These are phyloP conservation scores for Notechis scutatus DNA, from an alignment of 2,113 vertebrate species.

Conservation along the genomic window DNA sequence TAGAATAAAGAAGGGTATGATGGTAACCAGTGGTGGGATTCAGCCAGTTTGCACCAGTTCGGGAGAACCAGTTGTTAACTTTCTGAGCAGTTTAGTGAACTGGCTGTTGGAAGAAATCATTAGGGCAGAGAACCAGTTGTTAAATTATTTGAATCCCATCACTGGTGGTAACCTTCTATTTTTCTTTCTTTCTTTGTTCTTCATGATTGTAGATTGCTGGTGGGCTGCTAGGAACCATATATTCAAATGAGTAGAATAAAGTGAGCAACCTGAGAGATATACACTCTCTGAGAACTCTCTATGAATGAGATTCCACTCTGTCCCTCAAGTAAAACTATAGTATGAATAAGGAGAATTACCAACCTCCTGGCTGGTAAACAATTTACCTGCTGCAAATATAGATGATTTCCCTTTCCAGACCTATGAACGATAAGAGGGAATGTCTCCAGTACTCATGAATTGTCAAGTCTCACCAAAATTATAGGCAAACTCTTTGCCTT, in stretches of 20 bases:
- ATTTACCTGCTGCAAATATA: background rate
- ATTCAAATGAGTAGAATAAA: background rate
- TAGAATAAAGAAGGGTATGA: background rate
- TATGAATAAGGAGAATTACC: background rate
- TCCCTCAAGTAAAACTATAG: background rate
- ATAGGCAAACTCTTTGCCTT: background rate
- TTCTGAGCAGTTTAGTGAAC: too few species aligned
- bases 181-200: slow-evolving; percentile 1
- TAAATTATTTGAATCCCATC: too few species aligned
- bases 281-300: background rate
- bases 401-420: background rate
- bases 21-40: background rate
- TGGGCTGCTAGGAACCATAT: background rate
- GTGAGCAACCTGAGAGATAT: background rate
- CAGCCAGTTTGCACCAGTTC: too few species aligned
- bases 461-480: background rate
- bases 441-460: background rate
- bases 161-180: background rate
- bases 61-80: too few species aligned
- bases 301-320: background rate
- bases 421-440: background rate
- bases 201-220: background rate
- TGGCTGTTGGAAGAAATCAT: too few species aligned
- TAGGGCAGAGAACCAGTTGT: too few species aligned
- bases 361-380: background rate